Evolutionary conservation across 2,113 vertebrate genomes (phyloP).

Genomic region (Bubalus kerabau): DNA sequence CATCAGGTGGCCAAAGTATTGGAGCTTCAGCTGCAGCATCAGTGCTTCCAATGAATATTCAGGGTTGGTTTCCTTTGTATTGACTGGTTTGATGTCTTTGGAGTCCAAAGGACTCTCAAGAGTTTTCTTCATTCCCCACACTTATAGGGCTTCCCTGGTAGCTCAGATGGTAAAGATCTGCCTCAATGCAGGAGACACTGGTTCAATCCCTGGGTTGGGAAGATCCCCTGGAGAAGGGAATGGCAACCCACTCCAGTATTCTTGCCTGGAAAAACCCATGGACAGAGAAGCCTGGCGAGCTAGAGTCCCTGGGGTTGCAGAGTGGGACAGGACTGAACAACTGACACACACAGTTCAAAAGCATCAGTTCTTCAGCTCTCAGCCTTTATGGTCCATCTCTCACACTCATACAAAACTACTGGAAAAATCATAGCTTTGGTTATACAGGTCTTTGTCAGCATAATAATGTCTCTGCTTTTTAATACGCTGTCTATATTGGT

Average conservation of each 20-base stretch:
- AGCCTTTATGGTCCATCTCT: background rate
- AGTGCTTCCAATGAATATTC: background rate
- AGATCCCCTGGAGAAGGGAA: background rate
- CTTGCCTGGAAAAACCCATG: background rate
- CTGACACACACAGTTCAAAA: background rate
- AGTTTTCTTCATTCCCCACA: background rate
- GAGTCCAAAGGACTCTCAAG: background rate
- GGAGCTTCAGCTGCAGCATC: background rate
- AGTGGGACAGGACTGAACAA: rapidly evolving
- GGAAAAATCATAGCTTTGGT: background rate
- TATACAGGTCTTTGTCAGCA: background rate
- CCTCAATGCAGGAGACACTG: background rate
- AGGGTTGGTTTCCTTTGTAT: background rate
- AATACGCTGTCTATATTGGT: background rate
- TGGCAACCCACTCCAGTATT: background rate
- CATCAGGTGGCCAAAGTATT: background rate
- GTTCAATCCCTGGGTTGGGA: background rate
- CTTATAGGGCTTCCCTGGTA: background rate
- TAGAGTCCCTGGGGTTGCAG: background rate
- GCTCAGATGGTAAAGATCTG: background rate
- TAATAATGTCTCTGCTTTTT: background rate
- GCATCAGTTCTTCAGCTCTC: background rate
- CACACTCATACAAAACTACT: background rate
- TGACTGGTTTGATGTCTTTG: background rate
- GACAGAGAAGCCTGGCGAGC: background rate